A percentile compares a stretch with the other conserved stretches of the same genome.
These are phyloP conservation scores for Tridacna crocea DNA, from an alignment of 2,888 invertebrate genomes.

Conservation along the genomic window DNA sequence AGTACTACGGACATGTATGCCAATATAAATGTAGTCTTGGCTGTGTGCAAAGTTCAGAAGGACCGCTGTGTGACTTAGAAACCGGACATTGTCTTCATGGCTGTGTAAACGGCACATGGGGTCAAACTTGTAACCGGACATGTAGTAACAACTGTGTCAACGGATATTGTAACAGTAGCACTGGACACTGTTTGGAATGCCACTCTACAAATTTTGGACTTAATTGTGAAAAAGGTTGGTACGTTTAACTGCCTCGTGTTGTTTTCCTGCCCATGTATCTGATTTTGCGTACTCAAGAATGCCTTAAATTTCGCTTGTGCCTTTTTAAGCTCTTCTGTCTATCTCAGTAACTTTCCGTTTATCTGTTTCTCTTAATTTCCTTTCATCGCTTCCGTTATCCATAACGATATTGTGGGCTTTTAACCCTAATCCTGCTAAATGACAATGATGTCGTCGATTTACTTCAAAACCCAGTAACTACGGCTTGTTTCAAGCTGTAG, in stretches of 20 bases:
- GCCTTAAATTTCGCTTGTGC: too few relatives aligned
- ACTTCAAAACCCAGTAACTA: too few relatives aligned
- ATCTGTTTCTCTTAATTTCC: too few relatives aligned
- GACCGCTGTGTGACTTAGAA: neutral
- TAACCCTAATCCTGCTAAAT: too few relatives aligned
- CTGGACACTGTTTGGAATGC: neutral
- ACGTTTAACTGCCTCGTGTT: neutral
- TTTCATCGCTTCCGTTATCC: too few relatives aligned
- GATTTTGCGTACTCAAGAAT: too few relatives aligned
- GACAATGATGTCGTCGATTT: too few relatives aligned
- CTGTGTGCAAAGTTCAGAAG: neutral
- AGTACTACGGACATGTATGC: neutral
- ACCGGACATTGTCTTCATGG: conserved; percentile 1
- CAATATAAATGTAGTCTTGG: neutral
- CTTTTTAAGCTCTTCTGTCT: too few relatives aligned
- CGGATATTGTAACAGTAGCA: neutral
- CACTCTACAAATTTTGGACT: neutral
- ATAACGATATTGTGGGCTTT: too few relatives aligned
- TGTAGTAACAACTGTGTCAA: neutral
- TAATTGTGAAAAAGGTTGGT: neutral
- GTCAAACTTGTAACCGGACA: neutral
- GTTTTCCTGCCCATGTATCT: too few relatives aligned
- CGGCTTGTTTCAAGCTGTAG: too few relatives aligned
- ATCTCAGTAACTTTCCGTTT: too few relatives aligned
- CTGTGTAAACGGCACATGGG: neutral